Percentiles rank a stretch among this genome's conserved stretches.
phyloP scores from a whole-genome alignment of 2,797 vertebrate species.

The Hypotaenidia philippensis region DNA sequence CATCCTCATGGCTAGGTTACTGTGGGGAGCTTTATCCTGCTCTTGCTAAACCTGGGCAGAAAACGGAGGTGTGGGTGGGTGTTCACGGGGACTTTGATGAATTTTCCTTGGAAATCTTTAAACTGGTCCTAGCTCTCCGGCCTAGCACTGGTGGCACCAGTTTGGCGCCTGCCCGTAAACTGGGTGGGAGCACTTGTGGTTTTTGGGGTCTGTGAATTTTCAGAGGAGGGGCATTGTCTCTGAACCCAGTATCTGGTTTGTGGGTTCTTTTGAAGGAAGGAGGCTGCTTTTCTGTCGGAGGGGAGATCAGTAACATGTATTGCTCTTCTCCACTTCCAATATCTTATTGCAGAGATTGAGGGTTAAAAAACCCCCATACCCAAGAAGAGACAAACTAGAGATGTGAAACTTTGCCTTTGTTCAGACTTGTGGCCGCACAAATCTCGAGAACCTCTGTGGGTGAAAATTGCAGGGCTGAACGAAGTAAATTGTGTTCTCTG shows the following conservation, averaged over 20 bases:
- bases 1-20: too few species aligned
- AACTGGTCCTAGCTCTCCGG: fast-evolving
- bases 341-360: neutral
- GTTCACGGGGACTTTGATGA: neutral
- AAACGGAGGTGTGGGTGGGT: neutral
- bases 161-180: neutral
- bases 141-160: neutral
- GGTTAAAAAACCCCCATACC: neutral
- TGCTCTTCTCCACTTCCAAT: neutral
- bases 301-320: neutral
- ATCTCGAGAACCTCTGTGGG: neutral
- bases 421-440: neutral
- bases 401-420: neutral
- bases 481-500: neutral
- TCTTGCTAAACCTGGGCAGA: neutral
- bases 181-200: fast-evolving
- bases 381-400: neutral
- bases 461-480: neutral
- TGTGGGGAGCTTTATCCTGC: fast-evolving
- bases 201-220: neutral
- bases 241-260: neutral
- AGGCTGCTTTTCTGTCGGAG: neutral
- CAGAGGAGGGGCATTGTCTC: neutral
- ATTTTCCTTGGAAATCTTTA: neutral
- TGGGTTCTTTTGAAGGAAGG: neutral